Base-by-base conservation (phyloP, 2,113 vertebrate genomes). In the Sterrhoptilus dennistouni region DNA sequence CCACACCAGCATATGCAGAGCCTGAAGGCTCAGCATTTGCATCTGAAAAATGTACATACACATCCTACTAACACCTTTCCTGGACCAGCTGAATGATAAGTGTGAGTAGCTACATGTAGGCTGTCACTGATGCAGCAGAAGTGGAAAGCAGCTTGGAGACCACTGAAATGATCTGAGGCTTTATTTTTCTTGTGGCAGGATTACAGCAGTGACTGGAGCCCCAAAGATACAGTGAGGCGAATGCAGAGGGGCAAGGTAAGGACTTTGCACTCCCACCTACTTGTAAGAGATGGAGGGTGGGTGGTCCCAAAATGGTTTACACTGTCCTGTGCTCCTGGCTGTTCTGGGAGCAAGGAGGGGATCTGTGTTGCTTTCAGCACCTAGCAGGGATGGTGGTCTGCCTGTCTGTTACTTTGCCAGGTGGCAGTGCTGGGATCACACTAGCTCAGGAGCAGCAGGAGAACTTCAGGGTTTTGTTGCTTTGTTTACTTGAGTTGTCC, bases 211-310 rank as follows among this genome's bases (percentile, higher is more conserved):
- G 99, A 99, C 54, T 99, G 99, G 99, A 98, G 98, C 33, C 98
- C 98, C 27, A 98, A 97, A 90, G 99, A 99, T 65, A 99, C 98
- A 2, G 97, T 99, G 60, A 98, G 95, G 36, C 98, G 99, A 74
- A 98, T 99, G 97, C 98, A 98, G 91, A 98, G 98, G 69, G 99
- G 99, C 94, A 99, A 99, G 98, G 99, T 99, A 97, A 95, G 94
- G 59, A 57, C 52, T n/a, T 84, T 18, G 5, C 15, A n/a, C 21
- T 89, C 52, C 8, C 21, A 44, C 27, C 24, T 93, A 45, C 83
- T 93, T 87, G 42, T 45, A 40, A 54, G 82, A 66, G 44, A 21
- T 2, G 6, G n/a, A 50, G 52, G 9, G 20, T 88, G 50, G 29
- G 35, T 72, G 59, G 6, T 64, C 25, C 44, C 86, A 65, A 80